phyloP scores from a whole-genome alignment of 1,140 invertebrate genomes.

The Agrilus planipennis region DNA sequence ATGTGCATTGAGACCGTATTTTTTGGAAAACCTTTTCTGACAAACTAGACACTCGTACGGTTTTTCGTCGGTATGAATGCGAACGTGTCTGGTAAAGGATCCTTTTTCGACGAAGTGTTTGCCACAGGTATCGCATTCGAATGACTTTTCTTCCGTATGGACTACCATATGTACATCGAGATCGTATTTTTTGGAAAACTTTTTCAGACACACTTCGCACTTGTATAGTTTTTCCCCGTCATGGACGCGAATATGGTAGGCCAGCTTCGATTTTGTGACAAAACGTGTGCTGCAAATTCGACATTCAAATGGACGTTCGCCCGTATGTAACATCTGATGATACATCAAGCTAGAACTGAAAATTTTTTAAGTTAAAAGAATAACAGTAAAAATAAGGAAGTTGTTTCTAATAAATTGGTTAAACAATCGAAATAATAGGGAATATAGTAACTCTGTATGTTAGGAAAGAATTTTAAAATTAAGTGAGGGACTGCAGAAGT shows the following conservation, averaged over 20 bases:
- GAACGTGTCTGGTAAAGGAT: too few relatives aligned
- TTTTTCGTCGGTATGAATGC: too few relatives aligned
- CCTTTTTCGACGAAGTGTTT: too few relatives aligned
- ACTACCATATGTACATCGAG: constrained; percentile 10
- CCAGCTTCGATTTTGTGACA: constrained; percentile 7
- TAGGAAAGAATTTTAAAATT: constrained; percentile 1
- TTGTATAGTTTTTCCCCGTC: constrained; percentile 32
- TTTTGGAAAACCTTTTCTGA: too few relatives aligned
- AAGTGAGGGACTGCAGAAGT: too few relatives aligned
- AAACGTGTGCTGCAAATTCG: constrained; percentile 12
- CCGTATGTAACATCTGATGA: constrained; percentile 15
- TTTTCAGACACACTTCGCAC: constrained; percentile 38
- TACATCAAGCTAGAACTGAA: too few relatives aligned
- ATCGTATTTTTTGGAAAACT: constrained; percentile 16
- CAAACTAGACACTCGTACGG: too few relatives aligned
- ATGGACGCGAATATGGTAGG: constrained; percentile 8
- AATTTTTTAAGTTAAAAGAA: too few relatives aligned
- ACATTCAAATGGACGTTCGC: constrained; percentile 27
- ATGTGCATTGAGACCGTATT: too few relatives aligned
- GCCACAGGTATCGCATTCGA: too few relatives aligned
- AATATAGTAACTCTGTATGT: background rate
- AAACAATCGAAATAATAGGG: background rate
- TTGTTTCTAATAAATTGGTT: background rate
- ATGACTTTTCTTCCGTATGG: constrained; percentile 11
- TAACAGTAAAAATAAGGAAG: background rate